phyloP scores from a whole-genome alignment of 2,888 invertebrate genomes.

The Archips xylosteana region DNA sequence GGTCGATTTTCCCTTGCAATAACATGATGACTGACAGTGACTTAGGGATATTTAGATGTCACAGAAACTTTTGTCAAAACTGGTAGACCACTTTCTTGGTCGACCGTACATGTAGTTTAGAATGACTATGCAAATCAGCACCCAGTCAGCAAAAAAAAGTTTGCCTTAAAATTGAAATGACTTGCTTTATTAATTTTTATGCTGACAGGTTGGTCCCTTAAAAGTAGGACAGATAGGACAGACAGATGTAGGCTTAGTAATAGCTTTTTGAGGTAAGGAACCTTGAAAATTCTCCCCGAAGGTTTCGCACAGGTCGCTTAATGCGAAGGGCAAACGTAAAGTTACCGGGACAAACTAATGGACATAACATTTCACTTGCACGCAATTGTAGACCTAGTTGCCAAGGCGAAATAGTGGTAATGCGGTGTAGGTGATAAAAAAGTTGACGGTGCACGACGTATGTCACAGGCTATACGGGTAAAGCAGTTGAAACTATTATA shows the following conservation, averaged over 20 bases:
- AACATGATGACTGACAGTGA: too few relatives aligned
- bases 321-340: slow-evolving; percentile 46
- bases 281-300: slow-evolving; percentile 11
- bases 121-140: too few relatives aligned
- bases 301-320: slow-evolving; percentile 36
- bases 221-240: not conserved
- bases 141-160: too few relatives aligned
- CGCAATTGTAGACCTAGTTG: not conserved
- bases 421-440: not conserved
- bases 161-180: too few relatives aligned
- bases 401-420: not conserved
- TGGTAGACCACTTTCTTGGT: too few relatives aligned
- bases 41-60: too few relatives aligned
- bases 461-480: not conserved
- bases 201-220: too few relatives aligned
- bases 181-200: too few relatives aligned
- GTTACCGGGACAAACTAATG: slow-evolving; percentile 48
- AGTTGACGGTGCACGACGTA: not conserved
- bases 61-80: too few relatives aligned
- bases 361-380: slow-evolving; percentile 25
- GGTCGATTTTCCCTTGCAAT: too few relatives aligned
- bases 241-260: not conserved
- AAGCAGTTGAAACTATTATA: not conserved
- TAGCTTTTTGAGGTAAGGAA: not conserved
- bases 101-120: too few relatives aligned